Conservation (phyloP, 2,113 vertebrate species). For the Labeo catla region DNA sequence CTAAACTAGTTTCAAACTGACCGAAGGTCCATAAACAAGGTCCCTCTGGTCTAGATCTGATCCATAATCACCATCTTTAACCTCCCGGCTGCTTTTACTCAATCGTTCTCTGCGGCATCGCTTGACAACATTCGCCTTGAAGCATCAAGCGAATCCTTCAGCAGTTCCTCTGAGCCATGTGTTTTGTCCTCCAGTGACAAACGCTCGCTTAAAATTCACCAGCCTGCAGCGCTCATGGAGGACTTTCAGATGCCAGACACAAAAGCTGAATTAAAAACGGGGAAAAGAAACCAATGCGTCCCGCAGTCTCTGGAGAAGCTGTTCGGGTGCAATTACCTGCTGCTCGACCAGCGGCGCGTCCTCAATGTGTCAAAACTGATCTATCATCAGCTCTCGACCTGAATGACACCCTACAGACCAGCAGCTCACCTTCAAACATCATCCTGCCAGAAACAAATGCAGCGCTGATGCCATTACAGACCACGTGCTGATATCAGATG, state of each 20-base stretch:
- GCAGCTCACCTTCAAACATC: slow-evolving; percentile 5
- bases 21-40: neutral
- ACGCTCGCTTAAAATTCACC: slow-evolving; percentile 14
- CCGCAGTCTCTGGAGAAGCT: neutral
- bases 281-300: neutral
- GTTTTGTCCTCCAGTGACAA: neutral
- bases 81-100: neutral
- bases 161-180: neutral
- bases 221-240: slow-evolving; percentile 7
- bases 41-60: neutral
- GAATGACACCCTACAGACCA: slow-evolving; percentile 33
- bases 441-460: neutral
- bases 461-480: neutral
- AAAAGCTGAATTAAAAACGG: neutral
- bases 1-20: neutral
- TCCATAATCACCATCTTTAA: neutral
- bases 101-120: neutral
- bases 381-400: slow-evolving; percentile 4
- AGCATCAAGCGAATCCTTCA: neutral
- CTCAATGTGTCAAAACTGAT: slow-evolving; percentile 53
- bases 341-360: neutral
- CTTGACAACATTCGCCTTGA: neutral
- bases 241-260: neutral
- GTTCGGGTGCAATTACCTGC: slow-evolving; percentile 19
- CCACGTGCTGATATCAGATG: neutral